phyloP scores from a whole-genome alignment of 2,797 vertebrate genomes.

The Megalops cyprinoides region DNA sequence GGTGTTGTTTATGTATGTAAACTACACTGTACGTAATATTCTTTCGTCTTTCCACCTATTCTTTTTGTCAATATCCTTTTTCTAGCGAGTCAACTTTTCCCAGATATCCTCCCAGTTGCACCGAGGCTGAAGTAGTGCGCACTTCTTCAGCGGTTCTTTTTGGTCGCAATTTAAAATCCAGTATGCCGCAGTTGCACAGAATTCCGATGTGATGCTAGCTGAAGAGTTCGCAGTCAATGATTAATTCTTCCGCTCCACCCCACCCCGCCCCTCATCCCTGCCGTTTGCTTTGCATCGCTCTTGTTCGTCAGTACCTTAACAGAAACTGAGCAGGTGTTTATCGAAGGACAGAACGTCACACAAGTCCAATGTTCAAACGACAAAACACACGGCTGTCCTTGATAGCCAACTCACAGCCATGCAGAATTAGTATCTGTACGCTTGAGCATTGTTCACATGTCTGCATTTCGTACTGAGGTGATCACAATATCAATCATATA shows the following conservation, averaged over 20 bases:
- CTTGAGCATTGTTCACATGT: constrained; percentile 43
- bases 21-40: not conserved
- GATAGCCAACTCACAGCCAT: not conserved
- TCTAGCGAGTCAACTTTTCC: not conserved
- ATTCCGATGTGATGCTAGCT: constrained; percentile 34
- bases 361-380: constrained; percentile 49
- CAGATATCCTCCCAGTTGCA: not conserved
- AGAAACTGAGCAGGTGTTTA: constrained; percentile 53
- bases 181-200: not conserved
- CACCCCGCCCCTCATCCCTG: constrained; percentile 44
- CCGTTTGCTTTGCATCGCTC: constrained; percentile 45
- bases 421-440: constrained; percentile 44
- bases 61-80: not conserved
- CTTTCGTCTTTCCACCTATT: not conserved
- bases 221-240: constrained; percentile 59
- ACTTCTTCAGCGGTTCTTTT: not conserved
- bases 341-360: constrained; percentile 46
- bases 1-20: not conserved
- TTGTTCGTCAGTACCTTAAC: constrained; percentile 51
- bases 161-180: constrained; percentile 14
- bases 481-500: constrained; percentile 41
- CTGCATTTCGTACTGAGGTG: constrained; percentile 53
- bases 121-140: not conserved
- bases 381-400: constrained; percentile 14
- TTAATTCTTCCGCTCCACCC: constrained; percentile 56